Conservation (phyloP, 2,113 vertebrate genomes). For the Grus americana region DNA sequence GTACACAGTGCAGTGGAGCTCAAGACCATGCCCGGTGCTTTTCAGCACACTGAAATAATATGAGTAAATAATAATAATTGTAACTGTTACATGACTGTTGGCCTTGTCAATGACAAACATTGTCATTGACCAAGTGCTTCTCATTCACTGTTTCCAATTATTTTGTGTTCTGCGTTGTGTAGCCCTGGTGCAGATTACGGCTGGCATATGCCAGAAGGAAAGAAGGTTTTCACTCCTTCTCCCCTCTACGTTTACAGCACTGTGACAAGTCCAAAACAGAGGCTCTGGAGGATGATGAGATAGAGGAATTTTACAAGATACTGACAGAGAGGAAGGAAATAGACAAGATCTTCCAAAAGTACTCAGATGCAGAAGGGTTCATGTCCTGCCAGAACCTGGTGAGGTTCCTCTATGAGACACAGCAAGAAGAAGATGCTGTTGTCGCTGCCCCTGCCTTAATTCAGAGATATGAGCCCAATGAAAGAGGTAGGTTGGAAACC, state of each 20-base stretch:
- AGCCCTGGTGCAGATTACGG: conserved; percentile 69
- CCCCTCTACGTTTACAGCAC: conserved; percentile 78
- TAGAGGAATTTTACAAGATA: conserved; percentile 90
- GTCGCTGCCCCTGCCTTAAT: conserved; percentile 82
- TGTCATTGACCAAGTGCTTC: not conserved
- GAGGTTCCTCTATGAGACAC: conserved; percentile 80
- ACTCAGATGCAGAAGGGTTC: conserved; percentile 59
- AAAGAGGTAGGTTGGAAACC: conserved; percentile 75
- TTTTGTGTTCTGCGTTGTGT: conserved; percentile 70
- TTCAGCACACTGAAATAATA: not conserved
- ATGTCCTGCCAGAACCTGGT: conserved; percentile 82
- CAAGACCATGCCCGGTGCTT: not conserved
- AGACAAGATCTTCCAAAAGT: conserved; percentile 78
- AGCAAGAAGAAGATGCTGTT: conserved; percentile 80
- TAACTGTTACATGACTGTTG: not conserved
- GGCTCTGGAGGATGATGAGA: conserved; percentile 88
- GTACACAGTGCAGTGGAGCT: not conserved
- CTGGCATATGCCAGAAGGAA: conserved; percentile 68
- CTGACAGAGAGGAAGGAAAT: conserved; percentile 89
- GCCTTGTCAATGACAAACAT: not conserved
- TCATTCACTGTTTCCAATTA: conserved; percentile 26
- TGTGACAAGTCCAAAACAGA: conserved; percentile 89
- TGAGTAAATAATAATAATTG: not conserved
- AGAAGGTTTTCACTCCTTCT: conserved; percentile 68
- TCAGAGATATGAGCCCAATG: conserved; percentile 86